phyloP scores from a whole-genome alignment of 2,797 vertebrate species.

The Chaetophractus vellerosus region DNA sequence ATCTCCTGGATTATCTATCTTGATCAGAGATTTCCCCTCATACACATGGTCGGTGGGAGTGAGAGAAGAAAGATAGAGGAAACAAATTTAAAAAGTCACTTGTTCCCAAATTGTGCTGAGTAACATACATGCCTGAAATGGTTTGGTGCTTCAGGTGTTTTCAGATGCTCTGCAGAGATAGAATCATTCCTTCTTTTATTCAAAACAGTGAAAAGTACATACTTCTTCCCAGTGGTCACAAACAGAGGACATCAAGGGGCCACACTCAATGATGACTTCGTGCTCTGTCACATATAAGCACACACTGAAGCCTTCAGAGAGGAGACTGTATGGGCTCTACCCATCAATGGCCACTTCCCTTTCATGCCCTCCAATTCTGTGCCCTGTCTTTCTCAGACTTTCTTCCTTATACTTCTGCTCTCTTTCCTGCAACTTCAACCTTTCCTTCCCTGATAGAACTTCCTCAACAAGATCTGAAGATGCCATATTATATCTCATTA shows the following conservation, averaged over 20 bases:
- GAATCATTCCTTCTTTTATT: background rate
- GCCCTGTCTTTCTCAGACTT: background rate
- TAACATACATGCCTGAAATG: background rate
- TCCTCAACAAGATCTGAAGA: background rate
- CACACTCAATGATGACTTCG: background rate
- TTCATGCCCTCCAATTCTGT: background rate
- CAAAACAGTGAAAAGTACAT: background rate
- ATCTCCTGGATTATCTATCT: background rate
- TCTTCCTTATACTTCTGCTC: background rate
- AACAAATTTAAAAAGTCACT: background rate
- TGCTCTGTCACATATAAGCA: background rate
- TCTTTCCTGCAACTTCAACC: background rate
- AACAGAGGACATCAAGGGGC: background rate
- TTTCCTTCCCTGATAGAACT: background rate
- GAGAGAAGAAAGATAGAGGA: background rate
- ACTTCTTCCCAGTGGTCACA: background rate
- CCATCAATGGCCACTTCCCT: rapidly evolving
- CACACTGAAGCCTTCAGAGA: background rate
- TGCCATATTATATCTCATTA: background rate
- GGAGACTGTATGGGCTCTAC: rapidly evolving
- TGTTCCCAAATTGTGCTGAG: background rate
- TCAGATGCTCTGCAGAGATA: background rate
- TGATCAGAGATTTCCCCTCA: background rate
- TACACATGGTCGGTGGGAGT: background rate
- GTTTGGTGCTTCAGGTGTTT: background rate